Base-by-base conservation (phyloP, 2,113 vertebrate species). In the Argyrosomus japonicus region DNA sequence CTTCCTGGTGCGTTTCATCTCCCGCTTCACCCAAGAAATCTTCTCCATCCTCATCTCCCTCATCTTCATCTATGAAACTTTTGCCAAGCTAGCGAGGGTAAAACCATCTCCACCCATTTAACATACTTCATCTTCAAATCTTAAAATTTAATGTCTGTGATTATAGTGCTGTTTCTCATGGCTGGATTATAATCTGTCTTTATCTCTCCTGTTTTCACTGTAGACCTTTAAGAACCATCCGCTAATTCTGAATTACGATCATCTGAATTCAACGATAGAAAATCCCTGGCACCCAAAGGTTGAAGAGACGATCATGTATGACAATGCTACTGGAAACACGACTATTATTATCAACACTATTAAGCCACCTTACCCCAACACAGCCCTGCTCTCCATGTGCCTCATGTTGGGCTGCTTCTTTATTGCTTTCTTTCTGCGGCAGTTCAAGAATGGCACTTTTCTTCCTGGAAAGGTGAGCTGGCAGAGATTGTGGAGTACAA, bases 21-120 rank as follows among this genome's bases (percentile, higher is more conserved):
- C 97, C 70, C 97, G 98, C 79, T 99, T 98, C 93, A 99, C 98
- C 27, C 98, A 99, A 91, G 98, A 99, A 94, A 99, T 99, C 91
- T 99, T 99, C 93, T 97, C 98, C 94, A 97, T 99, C 93, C 97
- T 99, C 92, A 99, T 99, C 93, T 99, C 98, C 80, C 96, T 99
- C 94, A 99, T 99, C 93, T 99, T 99, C 95, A 99, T 99, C 94
- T 98, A 94, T 0, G 98, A 99, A 94, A 99, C 98, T 32, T 99
- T 99, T 91, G 68, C 89, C 94, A 99, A 99, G 84, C 94, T 99
- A 0, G 68, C 93, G 84, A 96, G 91, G 95, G 98, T 99, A 95
- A 94, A 77, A 83, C 6, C 65, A 60, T 68, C 15, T 13, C 43
- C 51, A 71, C 71, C 43, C 29, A 50, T 81, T 48, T 64, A 6